Evolutionary conservation across 2,888 invertebrate species (phyloP).

Genomic region (Hesperia comma): DNA sequence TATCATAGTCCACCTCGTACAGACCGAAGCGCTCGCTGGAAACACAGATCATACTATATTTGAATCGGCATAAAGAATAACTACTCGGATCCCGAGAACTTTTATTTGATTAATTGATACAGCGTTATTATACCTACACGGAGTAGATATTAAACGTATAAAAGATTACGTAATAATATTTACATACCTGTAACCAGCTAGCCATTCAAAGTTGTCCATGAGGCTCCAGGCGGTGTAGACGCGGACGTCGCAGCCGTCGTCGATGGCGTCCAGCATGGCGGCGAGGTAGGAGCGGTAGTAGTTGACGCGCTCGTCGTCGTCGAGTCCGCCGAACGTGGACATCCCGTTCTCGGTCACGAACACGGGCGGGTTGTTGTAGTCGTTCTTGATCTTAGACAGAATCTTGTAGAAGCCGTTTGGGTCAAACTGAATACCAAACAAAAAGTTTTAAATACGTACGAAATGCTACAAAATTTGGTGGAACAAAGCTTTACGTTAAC

Average conservation of each 20-base stretch:
- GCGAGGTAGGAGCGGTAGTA: slow-evolving; percentile 63
- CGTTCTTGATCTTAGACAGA: slow-evolving; percentile 67
- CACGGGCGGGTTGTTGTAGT: slow-evolving; percentile 74
- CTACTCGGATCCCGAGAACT: no score
- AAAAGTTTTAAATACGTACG: no score
- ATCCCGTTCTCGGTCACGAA: slow-evolving; percentile 83
- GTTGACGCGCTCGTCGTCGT: slow-evolving; percentile 66
- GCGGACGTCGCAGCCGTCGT: slow-evolving; percentile 64
- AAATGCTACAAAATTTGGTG: no score
- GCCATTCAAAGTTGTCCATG: slow-evolving; percentile 86
- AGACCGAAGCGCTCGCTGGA: slow-evolving; percentile 70
- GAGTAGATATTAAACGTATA: no score
- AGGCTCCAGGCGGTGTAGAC: slow-evolving; percentile 84
- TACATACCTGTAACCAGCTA: slow-evolving; percentile 76
- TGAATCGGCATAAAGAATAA: no score
- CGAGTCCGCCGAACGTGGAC: slow-evolving; percentile 49
- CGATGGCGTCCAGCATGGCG: slow-evolving; percentile 64
- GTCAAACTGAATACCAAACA: no score
- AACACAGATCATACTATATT: no score
- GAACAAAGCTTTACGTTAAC: no score
- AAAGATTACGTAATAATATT: no score
- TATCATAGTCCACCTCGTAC: slow-evolving; percentile 85
- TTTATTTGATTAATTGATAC: no score
- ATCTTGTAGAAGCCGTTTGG: no score
- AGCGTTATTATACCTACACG: no score